phyloP scores from a whole-genome alignment of 1,140 invertebrate species.

The Chrysopa pallens region DNA sequence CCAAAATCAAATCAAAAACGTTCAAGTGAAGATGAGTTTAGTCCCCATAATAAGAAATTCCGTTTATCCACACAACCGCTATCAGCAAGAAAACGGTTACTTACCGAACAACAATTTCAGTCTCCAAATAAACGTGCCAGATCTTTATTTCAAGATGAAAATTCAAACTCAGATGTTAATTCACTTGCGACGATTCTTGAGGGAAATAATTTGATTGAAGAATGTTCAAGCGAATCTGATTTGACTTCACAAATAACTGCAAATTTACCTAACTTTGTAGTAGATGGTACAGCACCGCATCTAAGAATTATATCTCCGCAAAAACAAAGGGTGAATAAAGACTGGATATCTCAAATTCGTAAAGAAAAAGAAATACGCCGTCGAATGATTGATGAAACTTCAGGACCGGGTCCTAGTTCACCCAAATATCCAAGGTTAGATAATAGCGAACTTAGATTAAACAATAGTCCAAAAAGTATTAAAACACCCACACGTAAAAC shows the following conservation, averaged over 20 bases:
- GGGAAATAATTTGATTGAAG: background rate
- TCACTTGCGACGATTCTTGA: background rate
- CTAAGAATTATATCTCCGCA: constrained; percentile 45
- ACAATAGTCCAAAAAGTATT: constrained; percentile 8
- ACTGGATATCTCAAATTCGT: constrained; percentile 52
- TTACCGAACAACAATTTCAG: background rate
- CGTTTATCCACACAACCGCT: background rate
- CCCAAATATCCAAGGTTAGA: constrained; percentile 10
- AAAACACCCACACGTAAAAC: too few species aligned
- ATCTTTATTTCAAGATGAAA: background rate
- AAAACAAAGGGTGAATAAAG: constrained; percentile 41
- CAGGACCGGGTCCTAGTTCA: constrained; percentile 3
- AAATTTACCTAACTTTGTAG: constrained; percentile 58
- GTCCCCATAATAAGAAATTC: background rate
- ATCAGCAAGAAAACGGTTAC: background rate
- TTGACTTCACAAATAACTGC: constrained; percentile 35
- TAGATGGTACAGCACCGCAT: constrained; percentile 57
- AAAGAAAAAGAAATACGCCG: constrained; percentile 26
- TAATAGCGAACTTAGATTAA: constrained; percentile 3
- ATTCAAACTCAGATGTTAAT: background rate
- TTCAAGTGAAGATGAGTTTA: background rate
- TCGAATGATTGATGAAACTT: background rate
- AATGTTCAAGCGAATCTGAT: background rate
- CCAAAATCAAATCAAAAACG: background rate
- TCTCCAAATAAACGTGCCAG: background rate